A percentile compares a stretch with the other conserved stretches of the same genome.
Evolutionary conservation across 2,888 invertebrate species (phyloP).

Genomic region (Eupithecia centaureata): DNA sequence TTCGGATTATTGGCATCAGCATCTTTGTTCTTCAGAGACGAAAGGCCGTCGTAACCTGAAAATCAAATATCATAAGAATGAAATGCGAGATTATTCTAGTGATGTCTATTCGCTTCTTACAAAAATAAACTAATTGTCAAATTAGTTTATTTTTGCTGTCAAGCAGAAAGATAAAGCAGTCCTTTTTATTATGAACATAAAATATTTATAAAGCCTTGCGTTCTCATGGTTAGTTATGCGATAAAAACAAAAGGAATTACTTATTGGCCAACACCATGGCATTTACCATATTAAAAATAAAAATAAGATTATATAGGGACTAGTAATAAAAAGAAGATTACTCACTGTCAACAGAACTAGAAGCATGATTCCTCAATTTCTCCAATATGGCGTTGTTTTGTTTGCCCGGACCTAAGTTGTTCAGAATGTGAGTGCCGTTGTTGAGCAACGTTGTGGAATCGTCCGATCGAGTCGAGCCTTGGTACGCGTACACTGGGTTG

Average conservation of each 20-base stretch:
- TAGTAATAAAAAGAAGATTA: constrained; percentile 25
- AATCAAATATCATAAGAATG: not conserved
- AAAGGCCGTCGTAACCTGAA: constrained; percentile 85
- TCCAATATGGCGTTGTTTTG: constrained; percentile 85
- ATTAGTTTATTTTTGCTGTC: too few relatives aligned
- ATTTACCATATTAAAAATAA: not conserved
- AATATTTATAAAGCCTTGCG: not conserved
- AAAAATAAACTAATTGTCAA: not conserved
- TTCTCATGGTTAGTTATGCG: not conserved
- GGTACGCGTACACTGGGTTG: constrained; percentile 94
- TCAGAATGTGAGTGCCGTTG: constrained; percentile 83
- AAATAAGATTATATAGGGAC: not conserved
- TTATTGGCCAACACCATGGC: too few relatives aligned
- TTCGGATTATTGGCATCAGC: constrained; percentile 95
- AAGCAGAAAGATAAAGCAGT: not conserved
- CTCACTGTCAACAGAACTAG: constrained; percentile 77
- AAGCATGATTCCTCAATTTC: constrained; percentile 80
- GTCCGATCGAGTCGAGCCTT: constrained; percentile 80
- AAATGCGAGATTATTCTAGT: not conserved
- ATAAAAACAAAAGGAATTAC: not conserved
- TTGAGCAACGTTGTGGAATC: constrained; percentile 83
- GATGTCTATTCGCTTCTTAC: not conserved
- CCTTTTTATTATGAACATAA: not conserved
- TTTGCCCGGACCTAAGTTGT: constrained; percentile 81
- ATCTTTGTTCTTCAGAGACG: constrained; percentile 90